Evolutionary conservation across 2,113 vertebrate species (phyloP).

Genomic region (Bambusicola thoracicus): DNA sequence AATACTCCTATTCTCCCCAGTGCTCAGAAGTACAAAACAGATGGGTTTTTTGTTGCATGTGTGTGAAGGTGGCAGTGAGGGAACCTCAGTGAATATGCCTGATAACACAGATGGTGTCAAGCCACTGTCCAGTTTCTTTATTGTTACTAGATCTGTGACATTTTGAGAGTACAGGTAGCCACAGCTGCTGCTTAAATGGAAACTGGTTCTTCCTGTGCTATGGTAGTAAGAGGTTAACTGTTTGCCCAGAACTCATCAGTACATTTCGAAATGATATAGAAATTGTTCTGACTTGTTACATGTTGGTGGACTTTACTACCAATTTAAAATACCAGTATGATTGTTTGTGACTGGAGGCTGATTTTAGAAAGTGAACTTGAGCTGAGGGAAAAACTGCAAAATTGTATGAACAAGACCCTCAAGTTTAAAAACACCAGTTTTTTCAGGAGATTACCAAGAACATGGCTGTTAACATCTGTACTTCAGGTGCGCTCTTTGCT

Average conservation of each 20-base stretch:
- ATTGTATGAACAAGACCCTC: neutral
- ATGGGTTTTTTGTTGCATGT: neutral
- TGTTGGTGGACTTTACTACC: slow-evolving; percentile 6
- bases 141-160: neutral
- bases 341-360: neutral
- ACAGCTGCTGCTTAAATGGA: neutral
- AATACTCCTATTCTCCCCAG: neutral
- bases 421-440: neutral
- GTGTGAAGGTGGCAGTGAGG: neutral
- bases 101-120: neutral
- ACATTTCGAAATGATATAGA: neutral
- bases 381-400: neutral
- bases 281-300: neutral
- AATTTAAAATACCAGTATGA: neutral
- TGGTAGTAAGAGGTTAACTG: neutral
- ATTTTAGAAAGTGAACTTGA: neutral
- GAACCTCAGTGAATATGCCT: neutral
- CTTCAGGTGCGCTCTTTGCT: neutral
- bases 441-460: neutral
- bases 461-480: neutral
- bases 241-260: neutral
- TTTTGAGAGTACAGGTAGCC: neutral
- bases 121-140: neutral
- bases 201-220: neutral
- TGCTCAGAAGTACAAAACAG: neutral